A percentile compares a stretch with the other conserved stretches of the same genome.
Evolutionary conservation across 1,140 invertebrate genomes (phyloP).

Genomic region (Hormaphis cornu): DNA sequence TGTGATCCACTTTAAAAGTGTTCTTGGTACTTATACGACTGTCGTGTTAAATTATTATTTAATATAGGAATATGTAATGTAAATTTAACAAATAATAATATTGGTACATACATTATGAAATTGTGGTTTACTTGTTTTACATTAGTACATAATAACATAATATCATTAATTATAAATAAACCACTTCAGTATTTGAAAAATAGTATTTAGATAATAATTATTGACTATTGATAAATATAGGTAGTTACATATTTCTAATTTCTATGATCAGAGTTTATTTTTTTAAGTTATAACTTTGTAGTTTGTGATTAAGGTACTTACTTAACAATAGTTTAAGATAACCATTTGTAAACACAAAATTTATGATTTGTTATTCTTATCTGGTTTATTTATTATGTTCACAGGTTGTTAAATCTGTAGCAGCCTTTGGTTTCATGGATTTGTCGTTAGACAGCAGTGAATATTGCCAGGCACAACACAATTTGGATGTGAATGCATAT

Average conservation of each 20-base stretch:
- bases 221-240: no score
- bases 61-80: background rate
- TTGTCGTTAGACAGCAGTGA: constrained; percentile 90
- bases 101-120: background rate
- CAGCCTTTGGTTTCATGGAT: constrained; percentile 70
- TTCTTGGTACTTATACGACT: background rate
- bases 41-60: background rate
- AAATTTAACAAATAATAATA: background rate
- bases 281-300: background rate
- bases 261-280: background rate
- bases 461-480: constrained; percentile 92
- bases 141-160: no score
- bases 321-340: constrained; percentile 7
- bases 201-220: no score
- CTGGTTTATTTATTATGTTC: background rate
- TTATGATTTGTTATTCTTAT: constrained; percentile 2
- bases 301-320: no score
- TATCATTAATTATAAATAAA: no score
- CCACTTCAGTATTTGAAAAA: no score
- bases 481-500: constrained; percentile 51
- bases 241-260: background rate
- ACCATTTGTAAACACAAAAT: background rate
- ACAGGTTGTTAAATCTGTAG: constrained; percentile 33
- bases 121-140: no score
- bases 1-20: background rate